Conservation (phyloP, 1,140 invertebrate genomes). For the Drosophila gunungcola region DNA sequence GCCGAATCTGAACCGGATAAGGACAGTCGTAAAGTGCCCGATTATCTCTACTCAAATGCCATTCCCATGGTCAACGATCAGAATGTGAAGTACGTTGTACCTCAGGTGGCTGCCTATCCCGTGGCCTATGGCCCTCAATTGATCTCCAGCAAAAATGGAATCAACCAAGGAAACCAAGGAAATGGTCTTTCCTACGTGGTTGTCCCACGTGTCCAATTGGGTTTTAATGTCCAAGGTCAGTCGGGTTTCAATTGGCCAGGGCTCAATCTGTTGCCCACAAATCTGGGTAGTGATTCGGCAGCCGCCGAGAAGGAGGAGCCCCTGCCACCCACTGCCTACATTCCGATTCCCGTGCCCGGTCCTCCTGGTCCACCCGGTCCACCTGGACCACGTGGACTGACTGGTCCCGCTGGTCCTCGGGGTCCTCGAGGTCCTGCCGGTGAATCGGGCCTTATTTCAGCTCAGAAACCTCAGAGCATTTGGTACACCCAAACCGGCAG, state of each 20-base stretch:
- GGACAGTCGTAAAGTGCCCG: conserved; percentile 73
- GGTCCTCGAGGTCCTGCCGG: conserved; percentile 46
- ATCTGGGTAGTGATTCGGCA: not conserved
- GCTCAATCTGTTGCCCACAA: conserved; percentile 37
- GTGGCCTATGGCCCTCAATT: conserved; percentile 54
- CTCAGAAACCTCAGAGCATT: conserved; percentile 47
- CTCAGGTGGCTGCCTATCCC: conserved; percentile 56
- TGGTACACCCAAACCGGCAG: conserved; percentile 57
- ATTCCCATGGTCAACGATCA: conserved; percentile 75
- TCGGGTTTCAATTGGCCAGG: conserved; percentile 38
- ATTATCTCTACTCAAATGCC: conserved; percentile 73
- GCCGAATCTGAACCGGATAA: conserved; percentile 47
- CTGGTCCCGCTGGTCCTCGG: conserved; percentile 49
- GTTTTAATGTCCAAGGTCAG: conserved; percentile 68
- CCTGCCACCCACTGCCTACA: conserved; percentile 25
- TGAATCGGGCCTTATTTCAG: conserved; percentile 6
- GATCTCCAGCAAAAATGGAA: conserved; percentile 29
- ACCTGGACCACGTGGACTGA: conserved; percentile 51
- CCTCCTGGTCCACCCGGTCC: conserved; percentile 69
- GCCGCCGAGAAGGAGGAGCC: conserved; percentile 57
- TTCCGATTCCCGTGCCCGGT: conserved; percentile 58
- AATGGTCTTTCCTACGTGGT: conserved; percentile 39
- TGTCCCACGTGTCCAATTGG: conserved; percentile 60
- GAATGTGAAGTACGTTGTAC: conserved; percentile 69
- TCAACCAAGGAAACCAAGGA: conserved; percentile 25